Percentiles rank a stretch among this genome's conserved stretches.
These are phyloP conservation scores for Albula goreensis DNA, from an alignment of 2,113 vertebrate species.

Conservation along the genomic window DNA sequence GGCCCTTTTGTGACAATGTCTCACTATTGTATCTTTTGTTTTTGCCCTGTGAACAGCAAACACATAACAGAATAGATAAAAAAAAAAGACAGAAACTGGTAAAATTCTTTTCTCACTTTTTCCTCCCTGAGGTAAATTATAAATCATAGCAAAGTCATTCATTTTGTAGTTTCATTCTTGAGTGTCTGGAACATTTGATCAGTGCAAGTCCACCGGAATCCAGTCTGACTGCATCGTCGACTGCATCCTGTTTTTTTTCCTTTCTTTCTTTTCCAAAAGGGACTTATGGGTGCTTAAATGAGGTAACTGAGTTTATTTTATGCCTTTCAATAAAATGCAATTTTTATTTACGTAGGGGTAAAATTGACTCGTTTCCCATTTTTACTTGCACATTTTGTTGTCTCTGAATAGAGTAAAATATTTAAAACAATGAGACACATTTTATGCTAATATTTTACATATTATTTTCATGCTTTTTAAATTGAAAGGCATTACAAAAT, in stretches of 20 bases:
- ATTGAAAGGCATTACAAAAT: not conserved
- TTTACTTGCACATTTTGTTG: not conserved
- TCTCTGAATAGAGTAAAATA: not conserved
- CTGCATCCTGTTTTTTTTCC: not conserved
- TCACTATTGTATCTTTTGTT: not conserved
- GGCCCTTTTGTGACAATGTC: not conserved
- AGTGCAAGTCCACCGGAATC: slow-evolving; percentile 7
- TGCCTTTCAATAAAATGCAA: not conserved
- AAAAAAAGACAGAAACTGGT: not conserved
- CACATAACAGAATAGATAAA: not conserved
- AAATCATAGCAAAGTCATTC: slow-evolving; percentile 25
- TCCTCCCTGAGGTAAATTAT: slow-evolving; percentile 19
- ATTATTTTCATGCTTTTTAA: not conserved
- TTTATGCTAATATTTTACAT: not conserved
- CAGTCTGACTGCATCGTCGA: not conserved
- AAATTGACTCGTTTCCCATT: not conserved
- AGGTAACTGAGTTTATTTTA: slow-evolving; percentile 6
- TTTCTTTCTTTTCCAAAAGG: slow-evolving; percentile 8
- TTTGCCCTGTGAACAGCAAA: not conserved
- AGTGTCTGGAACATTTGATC: slow-evolving; percentile 5
- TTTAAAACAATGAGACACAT: not conserved
- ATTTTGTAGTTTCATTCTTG: slow-evolving; percentile 22
- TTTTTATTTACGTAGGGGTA: not conserved
- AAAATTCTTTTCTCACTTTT: slow-evolving; percentile 14
- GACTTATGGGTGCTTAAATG: not conserved